These are phyloP conservation scores for Clistopyga incitator DNA, from an alignment of 2,888 invertebrate species.

Conservation along the genomic window DNA sequence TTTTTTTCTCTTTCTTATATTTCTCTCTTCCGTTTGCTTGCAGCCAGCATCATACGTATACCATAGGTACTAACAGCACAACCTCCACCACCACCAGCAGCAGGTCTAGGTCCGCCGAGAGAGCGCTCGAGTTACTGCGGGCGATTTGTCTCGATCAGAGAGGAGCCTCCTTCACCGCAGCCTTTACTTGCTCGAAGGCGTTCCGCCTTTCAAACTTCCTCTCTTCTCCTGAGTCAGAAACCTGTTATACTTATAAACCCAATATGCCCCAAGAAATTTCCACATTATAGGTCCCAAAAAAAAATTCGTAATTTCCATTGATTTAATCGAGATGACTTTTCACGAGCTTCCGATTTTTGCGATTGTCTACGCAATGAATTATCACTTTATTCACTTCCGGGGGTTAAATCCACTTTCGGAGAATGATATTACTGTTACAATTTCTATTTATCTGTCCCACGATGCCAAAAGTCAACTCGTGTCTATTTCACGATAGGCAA, in stretches of 20 bases:
- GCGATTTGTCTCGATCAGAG: slow-evolving; percentile 72
- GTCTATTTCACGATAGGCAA: neutral
- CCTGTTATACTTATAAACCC: neutral
- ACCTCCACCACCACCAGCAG: slow-evolving; percentile 17
- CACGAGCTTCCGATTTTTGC: too few relatives aligned
- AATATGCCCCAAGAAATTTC: slow-evolving; percentile 1
- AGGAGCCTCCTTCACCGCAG: slow-evolving; percentile 42
- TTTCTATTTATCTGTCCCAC: neutral
- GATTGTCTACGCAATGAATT: too few relatives aligned
- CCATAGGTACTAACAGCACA: slow-evolving; percentile 37
- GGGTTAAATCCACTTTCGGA: neutral
- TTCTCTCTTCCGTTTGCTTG: slow-evolving; percentile 56
- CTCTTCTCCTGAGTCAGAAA: slow-evolving; percentile 32
- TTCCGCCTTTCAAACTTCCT: slow-evolving; percentile 44
- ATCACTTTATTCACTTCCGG: too few relatives aligned
- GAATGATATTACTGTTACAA: neutral
- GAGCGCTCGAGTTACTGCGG: slow-evolving; percentile 71
- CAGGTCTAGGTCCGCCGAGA: slow-evolving; percentile 43
- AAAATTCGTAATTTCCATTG: neutral
- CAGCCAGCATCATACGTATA: slow-evolving; percentile 32
- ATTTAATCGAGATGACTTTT: too few relatives aligned
- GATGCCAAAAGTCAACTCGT: neutral
- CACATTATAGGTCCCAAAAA: neutral
- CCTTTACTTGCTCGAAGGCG: slow-evolving; percentile 27
- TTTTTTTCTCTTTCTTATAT: slow-evolving; percentile 42